These are phyloP conservation scores for Tipula unca DNA, from an alignment of 2,888 invertebrate genomes.

Conservation along the genomic window DNA sequence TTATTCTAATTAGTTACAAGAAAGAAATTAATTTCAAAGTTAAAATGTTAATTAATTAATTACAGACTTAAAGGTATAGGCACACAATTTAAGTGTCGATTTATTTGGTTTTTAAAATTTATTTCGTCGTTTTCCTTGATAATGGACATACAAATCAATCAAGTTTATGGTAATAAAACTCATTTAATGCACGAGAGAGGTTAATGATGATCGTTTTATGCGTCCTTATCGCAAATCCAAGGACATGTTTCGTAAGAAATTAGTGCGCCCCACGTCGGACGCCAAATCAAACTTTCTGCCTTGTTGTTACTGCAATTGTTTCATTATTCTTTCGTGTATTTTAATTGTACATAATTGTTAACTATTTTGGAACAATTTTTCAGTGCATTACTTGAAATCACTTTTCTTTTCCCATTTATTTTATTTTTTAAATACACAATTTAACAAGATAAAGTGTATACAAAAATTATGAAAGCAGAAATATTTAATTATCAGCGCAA, in stretches of 20 bases:
- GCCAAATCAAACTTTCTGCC: background rate
- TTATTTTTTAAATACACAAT: background rate
- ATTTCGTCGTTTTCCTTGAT: background rate
- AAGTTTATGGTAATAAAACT: background rate
- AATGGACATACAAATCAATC: background rate
- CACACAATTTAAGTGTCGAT: background rate
- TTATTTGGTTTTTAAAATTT: background rate
- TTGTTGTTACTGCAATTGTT: background rate
- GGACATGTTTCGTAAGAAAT: background rate
- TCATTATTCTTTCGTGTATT: background rate
- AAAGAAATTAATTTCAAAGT: background rate
- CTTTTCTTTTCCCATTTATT: background rate
- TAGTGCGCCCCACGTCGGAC: background rate
- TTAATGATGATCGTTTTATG: background rate
- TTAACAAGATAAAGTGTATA: background rate
- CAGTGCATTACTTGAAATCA: background rate
- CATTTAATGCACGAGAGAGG: background rate
- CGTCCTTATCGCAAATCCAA: background rate
- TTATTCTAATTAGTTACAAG: background rate
- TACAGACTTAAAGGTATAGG: background rate
- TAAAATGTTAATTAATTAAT: background rate
- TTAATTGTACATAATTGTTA: background rate
- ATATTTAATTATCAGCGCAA: constrained; percentile 14
- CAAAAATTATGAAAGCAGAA: background rate
- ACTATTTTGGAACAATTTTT: background rate